Evolutionary conservation across 2,113 vertebrate genomes (phyloP), one percentile per base, ranked within the genome.

Genomic region (Chinchilla lanigera): DNA sequence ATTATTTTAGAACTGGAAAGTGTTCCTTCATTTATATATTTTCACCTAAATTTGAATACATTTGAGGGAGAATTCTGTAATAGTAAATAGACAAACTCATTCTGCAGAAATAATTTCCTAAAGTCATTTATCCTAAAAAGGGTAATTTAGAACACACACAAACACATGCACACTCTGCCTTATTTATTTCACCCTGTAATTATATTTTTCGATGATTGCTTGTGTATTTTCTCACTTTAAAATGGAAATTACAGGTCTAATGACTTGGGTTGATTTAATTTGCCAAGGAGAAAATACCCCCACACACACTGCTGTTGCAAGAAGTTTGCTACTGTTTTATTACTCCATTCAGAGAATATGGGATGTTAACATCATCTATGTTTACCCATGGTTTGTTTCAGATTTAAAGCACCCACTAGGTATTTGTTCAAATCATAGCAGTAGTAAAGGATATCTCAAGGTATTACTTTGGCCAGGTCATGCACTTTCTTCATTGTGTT

Each of bases 141-240:
- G 30, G 85, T 90, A 69, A 12, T 91, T 97, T 92, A 84, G 84
- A 89, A 98, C 83, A 65, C 10, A 94, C 9, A 20, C 50, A 69
- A 5, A 41, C 13, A 83, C 33, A 88, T 80, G 97, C 89, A 75
- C 41, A 95, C 16, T 20, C 44, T 95, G 14, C 56, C 97, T 96
- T 96, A 86, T 93, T 63, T 50, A 94, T 78, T 93, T 81, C 65
- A 88, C 86, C n/a, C 33, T 95, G 61, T 95, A 84, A 82, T 97
- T 95, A 95, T n/a, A 94, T 95, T 97, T 98, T 95, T 92, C 92
- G n/a, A 96, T 97, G 56, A 93, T 69, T 96, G 63, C 14, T 98
- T 85, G 88, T 87, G 47, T 73, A 89, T 94, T 95, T 86, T 95
- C 97, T 96, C 52, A 78, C 54, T 97, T 97, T 73, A 88, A 95